Conservation (phyloP, 2,797 vertebrate species). For the Tapirus indicus region DNA sequence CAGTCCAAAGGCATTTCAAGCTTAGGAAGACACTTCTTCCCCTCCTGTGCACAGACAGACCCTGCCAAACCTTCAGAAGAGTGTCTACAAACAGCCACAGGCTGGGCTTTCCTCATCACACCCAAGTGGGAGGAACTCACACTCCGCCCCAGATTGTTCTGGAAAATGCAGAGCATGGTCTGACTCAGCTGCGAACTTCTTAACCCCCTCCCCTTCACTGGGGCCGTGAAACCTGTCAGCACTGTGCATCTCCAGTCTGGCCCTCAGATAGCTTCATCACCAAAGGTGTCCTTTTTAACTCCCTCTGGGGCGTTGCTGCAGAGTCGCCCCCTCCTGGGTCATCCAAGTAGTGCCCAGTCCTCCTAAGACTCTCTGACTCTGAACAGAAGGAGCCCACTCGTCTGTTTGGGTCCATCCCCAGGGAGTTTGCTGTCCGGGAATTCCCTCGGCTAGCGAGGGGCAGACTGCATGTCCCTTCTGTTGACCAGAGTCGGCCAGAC, state of each 20-base stretch:
- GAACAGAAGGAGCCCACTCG: fast-evolving
- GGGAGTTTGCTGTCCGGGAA: neutral
- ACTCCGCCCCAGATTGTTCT: neutral
- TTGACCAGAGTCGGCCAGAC: no score
- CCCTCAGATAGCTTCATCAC: neutral
- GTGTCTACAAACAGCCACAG: neutral
- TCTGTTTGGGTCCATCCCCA: neutral
- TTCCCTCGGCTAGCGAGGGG: neutral
- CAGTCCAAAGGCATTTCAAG: neutral
- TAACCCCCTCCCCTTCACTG: neutral
- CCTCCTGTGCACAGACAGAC: neutral
- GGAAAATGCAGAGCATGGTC: neutral
- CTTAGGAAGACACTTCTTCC: neutral
- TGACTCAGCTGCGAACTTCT: neutral
- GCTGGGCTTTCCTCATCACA: neutral
- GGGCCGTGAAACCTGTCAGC: neutral
- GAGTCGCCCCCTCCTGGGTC: neutral
- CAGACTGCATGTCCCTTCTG: neutral
- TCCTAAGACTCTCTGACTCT: neutral
- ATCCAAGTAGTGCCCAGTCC: neutral
- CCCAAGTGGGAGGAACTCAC: neutral
- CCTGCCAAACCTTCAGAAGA: neutral
- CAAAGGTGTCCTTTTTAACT: fast-evolving
- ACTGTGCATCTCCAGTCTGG: neutral
- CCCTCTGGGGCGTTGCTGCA: neutral